Evolutionary conservation across 2,888 invertebrate species (phyloP), one percentile per base, ranked within the genome.

Genomic region (Chrysotoxum bicinctum): DNA sequence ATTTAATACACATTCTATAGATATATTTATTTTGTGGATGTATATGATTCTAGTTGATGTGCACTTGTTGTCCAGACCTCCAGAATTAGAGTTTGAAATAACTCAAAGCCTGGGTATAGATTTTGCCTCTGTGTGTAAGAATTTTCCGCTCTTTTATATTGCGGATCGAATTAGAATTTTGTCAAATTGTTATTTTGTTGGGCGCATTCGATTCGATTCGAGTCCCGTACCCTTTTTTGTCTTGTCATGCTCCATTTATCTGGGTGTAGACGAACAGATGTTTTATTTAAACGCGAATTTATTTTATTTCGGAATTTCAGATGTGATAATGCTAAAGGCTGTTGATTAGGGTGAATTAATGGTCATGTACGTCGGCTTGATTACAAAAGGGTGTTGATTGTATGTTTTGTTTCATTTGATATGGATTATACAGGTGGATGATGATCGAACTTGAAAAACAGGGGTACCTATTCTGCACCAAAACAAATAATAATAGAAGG

Each of bases 231-330:
- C 83, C 83, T 70, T 68, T 91, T 89, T 88, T 89, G 90, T 90
- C 90, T 90, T 89, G 90, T 91, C 90, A 92, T 91, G 92, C 92
- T 92, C 92, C 91, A 92, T 92, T 92, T 92, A 90, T 88, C 90
- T 89, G 90, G 90, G 91, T 91, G 91, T 90, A 89, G 90, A 90
- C 89, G 91, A 92, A 91, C 92, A 92, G 92, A 92, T 92, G 92
- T 92, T 92, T 89, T 90, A 90, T 90, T 91, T 91, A 90, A 91
- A 91, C 90, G 90, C 90, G 89, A 89, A 90, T 90, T 90, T 90
- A 90, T 90, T 90, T 89, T 89, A 89, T 90, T 90, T 90, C 30
- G 30, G 88, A 88, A 88, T 72, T 78, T 62, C 54, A 8, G 74
- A 76, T 73, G 75, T 77, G 48, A 50, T 50, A 50, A 66, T 50